These are phyloP conservation scores for Vireo altiloquus DNA, from an alignment of 2,113 vertebrate genomes.

Conservation along the genomic window DNA sequence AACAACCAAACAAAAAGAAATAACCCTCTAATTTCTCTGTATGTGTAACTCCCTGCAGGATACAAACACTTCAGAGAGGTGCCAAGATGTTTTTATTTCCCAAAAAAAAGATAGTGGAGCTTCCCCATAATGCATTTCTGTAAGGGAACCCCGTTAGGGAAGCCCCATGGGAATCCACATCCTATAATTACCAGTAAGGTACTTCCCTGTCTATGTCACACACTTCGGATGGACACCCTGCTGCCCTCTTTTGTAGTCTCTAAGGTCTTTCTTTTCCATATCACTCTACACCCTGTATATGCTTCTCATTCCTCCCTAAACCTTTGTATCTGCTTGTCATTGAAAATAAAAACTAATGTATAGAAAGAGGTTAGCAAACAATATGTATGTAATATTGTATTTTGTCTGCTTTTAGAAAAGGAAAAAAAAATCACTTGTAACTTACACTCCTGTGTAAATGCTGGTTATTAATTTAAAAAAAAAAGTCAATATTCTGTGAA, in stretches of 20 bases:
- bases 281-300: background rate
- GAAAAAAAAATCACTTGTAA: background rate
- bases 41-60: fast-evolving
- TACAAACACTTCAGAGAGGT: background rate
- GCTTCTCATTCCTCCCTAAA: background rate
- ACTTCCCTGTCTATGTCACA: background rate
- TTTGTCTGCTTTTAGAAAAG: background rate
- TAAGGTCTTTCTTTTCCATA: background rate
- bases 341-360: background rate
- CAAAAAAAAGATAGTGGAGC: background rate
- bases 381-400: background rate
- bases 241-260: background rate
- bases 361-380: background rate
- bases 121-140: background rate
- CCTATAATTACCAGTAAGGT: too few relatives aligned
- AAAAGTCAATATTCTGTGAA: background rate
- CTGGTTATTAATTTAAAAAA: background rate
- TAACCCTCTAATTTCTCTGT: background rate
- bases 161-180: background rate
- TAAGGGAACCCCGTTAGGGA: background rate
- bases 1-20: background rate
- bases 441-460: background rate
- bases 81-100: background rate
- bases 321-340: background rate
- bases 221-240: background rate